Base-by-base conservation (phyloP, 1,140 invertebrate genomes). In the Scaptomyza pallida region DNA sequence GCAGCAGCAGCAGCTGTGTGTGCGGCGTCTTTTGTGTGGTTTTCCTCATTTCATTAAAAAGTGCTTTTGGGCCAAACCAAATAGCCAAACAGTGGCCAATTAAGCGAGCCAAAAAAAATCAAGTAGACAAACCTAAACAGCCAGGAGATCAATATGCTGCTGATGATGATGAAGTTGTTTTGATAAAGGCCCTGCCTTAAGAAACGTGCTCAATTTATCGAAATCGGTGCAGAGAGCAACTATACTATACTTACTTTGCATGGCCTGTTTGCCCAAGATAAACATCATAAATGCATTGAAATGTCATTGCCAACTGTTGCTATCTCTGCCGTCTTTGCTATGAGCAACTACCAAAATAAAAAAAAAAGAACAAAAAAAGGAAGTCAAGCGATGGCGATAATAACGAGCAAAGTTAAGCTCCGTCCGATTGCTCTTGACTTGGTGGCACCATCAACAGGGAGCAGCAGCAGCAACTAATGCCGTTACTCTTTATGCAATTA, bases 271-370 rank as follows among this genome's bases (percentile, higher is more conserved):
- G 62, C 47, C 70, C 55, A 52, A 86, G 86, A 89, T 89, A 89
- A 89, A 78, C 81, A 89, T 89, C 86, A 89, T 89, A 89, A 89
- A 89, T 89, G 86, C 86, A 89, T 89, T 89, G 86, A 89, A 89
- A 89, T 89, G 86, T 89, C 86, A 89, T 89, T 89, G 86, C 79
- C 83, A 85, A 80, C 73, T 70, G 70, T 67, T 77, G 85, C 78
- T 88, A 86, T 88, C 82, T 70, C 57, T 74, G 41, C 21, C 51
- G 13, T 16, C 45, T 44, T 19, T 51, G 57, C 59, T 59, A 52
- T 61, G 52, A 26, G 51, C 56, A 26, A 26, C 23, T 67, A 70
- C 60, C 67, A 78, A 80, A 89, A 88, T 75, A 62, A 54, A 69
- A 75, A 21, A 21, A 21, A n/a, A n/a, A n/a, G n/a, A n/a, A n/a